Evolutionary conservation across 2,888 invertebrate genomes (phyloP).

Genomic region (Caenorhabditis plicata): DNA sequence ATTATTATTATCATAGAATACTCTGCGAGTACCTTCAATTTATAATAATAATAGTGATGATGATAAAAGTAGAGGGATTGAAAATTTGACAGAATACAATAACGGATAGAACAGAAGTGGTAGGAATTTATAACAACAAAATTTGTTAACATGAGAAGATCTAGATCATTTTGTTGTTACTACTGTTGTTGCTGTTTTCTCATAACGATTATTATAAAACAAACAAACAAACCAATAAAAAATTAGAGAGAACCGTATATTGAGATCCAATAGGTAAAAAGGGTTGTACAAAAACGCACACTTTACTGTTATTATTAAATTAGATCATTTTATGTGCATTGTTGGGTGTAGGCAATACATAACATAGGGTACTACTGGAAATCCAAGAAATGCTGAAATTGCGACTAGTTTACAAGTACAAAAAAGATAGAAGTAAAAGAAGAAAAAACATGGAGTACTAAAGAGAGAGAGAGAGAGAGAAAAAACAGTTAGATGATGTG

Average conservation of each 20-base stretch:
- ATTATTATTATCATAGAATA: too few species aligned
- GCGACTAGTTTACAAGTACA: not conserved
- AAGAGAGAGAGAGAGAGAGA: conserved; percentile 3
- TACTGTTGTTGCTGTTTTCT: too few species aligned
- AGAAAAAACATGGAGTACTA: not conserved
- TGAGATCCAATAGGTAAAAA: conserved; percentile 31
- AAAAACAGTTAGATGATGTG: not conserved
- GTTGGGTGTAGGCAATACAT: not conserved
- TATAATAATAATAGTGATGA: too few species aligned
- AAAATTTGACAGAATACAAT: too few species aligned
- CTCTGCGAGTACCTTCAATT: too few species aligned
- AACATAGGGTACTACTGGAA: conserved; percentile 7
- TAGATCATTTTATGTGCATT: not conserved
- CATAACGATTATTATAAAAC: too few species aligned
- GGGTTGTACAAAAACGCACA: not conserved
- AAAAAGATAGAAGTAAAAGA: conserved; percentile 1
- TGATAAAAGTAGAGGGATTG: too few species aligned
- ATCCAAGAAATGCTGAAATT: not conserved
- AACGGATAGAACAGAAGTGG: too few species aligned
- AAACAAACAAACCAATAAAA: too few species aligned
- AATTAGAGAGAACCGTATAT: conserved; percentile 38
- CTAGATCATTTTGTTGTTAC: too few species aligned
- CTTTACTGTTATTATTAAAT: not conserved
- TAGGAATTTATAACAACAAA: too few species aligned
- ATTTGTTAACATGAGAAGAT: too few species aligned